phyloP scores from a whole-genome alignment of 2,888 invertebrate species.

The Chirona hameri region DNA sequence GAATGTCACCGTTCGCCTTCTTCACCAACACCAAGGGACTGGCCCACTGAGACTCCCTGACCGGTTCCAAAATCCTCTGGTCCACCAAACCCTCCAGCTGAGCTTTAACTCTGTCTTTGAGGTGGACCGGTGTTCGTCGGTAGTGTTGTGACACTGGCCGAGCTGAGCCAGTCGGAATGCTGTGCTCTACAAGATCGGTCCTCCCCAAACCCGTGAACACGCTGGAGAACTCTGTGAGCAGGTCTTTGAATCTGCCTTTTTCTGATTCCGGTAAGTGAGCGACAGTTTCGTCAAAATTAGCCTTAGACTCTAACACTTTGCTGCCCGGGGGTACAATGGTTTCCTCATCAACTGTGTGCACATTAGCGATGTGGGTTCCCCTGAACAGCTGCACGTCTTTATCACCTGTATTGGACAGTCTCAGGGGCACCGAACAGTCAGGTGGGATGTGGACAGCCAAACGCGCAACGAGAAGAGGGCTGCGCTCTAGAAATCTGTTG shows the following conservation, averaged over 20 bases:
- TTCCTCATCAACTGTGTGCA: too few species aligned
- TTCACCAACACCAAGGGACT: background rate
- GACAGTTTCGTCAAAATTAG: background rate
- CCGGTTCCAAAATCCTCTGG: background rate
- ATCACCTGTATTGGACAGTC: too few species aligned
- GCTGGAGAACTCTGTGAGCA: background rate
- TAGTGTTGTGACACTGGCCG: background rate
- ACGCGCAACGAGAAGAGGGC: too few species aligned
- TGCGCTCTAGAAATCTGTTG: too few species aligned
- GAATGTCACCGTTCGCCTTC: background rate
- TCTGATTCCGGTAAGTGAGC: background rate
- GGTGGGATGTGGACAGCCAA: too few species aligned
- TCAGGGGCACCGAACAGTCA: too few species aligned
- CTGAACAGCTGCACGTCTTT: too few species aligned
- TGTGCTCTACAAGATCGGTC: too few species aligned
- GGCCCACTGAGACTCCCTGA: background rate
- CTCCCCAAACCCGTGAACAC: too few species aligned
- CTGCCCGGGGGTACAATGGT: background rate
- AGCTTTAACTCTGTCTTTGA: background rate
- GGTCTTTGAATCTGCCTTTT: background rate
- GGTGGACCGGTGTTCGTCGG: background rate
- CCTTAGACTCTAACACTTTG: background rate
- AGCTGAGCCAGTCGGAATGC: background rate
- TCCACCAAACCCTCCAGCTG: background rate
- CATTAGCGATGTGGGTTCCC: too few species aligned